phyloP scores from a whole-genome alignment of 2,113 vertebrate species.

The Rutilus rutilus region DNA sequence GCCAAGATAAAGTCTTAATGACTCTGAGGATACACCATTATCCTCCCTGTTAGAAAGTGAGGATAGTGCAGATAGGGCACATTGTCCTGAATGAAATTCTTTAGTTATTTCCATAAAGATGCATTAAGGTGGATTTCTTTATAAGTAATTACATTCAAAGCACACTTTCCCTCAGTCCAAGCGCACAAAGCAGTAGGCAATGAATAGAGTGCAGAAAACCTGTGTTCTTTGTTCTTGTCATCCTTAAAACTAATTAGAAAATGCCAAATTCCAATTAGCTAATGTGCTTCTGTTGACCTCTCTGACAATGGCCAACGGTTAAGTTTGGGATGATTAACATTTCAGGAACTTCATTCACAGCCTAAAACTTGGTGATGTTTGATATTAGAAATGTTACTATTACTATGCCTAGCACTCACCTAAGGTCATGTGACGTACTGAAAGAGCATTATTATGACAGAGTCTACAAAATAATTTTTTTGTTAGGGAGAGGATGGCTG shows the following conservation, averaged over 20 bases:
- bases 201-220: constrained; percentile 56
- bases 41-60: constrained; percentile 25
- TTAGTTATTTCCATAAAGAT: constrained; percentile 45
- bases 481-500: not conserved
- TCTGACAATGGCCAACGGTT: constrained; percentile 77
- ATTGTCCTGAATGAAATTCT: constrained; percentile 46
- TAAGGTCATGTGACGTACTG: not conserved
- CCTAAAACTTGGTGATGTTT: constrained; percentile 61
- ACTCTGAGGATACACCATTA: constrained; percentile 45
- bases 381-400: constrained; percentile 3
- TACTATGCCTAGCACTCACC: not conserved
- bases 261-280: constrained; percentile 61
- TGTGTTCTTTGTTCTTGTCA: constrained; percentile 60
- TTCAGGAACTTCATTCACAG: constrained; percentile 79
- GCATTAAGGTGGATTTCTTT: constrained; percentile 58
- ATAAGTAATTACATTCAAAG: constrained; percentile 51
- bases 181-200: constrained; percentile 52
- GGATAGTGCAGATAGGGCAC: constrained; percentile 27
- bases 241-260: constrained; percentile 61
- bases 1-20: constrained; percentile 48
- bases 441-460: not conserved
- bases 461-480: not conserved
- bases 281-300: constrained; percentile 69
- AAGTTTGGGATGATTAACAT: constrained; percentile 83
- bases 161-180: constrained; percentile 38